Percentiles rank a stretch among this genome's conserved stretches.
These are phyloP conservation scores for Anadara kagoshimensis DNA, from an alignment of 1,140 invertebrate species.

Conservation along the genomic window DNA sequence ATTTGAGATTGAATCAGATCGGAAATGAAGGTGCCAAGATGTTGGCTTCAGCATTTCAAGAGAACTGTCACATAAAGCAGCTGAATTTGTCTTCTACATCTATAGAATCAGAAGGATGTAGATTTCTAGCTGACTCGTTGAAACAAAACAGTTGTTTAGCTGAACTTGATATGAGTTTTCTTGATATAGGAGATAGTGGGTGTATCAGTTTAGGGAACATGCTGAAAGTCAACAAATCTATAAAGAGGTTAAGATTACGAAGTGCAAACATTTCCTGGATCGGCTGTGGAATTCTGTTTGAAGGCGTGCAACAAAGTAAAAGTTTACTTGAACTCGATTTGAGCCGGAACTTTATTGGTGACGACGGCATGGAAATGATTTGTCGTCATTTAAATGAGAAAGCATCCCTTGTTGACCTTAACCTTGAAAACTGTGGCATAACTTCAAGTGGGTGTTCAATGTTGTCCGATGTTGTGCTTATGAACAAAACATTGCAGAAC, in stretches of 20 bases:
- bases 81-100: conserved; percentile 67
- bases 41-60: conserved; percentile 51
- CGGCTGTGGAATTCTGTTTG: conserved; percentile 58
- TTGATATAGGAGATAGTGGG: conserved; percentile 61
- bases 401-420: conserved; percentile 56
- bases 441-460: conserved; percentile 55
- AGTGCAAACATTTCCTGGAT: conserved; percentile 62
- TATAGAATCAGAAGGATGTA: conserved; percentile 54
- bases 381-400: conserved; percentile 56
- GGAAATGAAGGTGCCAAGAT: conserved; percentile 55
- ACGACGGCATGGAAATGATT: conserved; percentile 59
- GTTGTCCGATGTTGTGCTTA: conserved; percentile 60
- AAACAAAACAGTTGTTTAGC: conserved; percentile 50
- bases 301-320: conserved; percentile 53
- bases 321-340: conserved; percentile 60
- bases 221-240: conserved; percentile 58
- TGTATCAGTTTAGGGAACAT: conserved; percentile 59
- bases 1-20: conserved; percentile 65
- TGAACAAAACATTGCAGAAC: conserved; percentile 60
- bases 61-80: conserved; percentile 53
- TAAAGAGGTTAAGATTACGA: conserved; percentile 61
- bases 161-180: conserved; percentile 65
- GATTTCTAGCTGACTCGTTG: conserved; percentile 49
- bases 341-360: conserved; percentile 62
- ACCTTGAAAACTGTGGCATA: conserved; percentile 68